These are phyloP conservation scores for Pseudanteris insignis DNA, from an alignment of 2,888 invertebrate species.

Conservation along the genomic window DNA sequence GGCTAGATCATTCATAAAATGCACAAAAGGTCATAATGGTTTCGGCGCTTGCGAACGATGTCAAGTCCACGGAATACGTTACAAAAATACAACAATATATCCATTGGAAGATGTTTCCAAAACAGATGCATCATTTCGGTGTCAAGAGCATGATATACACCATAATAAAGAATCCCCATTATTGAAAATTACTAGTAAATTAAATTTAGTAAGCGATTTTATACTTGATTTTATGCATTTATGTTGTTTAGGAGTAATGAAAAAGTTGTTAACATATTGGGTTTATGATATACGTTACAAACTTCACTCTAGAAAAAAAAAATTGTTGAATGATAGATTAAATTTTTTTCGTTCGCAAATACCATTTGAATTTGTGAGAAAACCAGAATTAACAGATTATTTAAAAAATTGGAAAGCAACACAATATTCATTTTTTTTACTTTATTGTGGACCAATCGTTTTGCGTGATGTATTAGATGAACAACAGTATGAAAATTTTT, in stretches of 20 bases:
- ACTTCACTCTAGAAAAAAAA: not conserved
- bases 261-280: slow-evolving; percentile 21
- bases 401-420: slow-evolving; percentile 47
- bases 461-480: slow-evolving; percentile 9
- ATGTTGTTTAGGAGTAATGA: slow-evolving; percentile 8
- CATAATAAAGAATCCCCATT: not conserved
- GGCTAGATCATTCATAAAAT: not conserved
- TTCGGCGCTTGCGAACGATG: too few species aligned
- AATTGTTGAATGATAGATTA: slow-evolving; percentile 14
- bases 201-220: slow-evolving; percentile 1
- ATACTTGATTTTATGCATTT: slow-evolving; percentile 1
- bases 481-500: slow-evolving; percentile 34
- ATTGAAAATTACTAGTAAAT: not conserved
- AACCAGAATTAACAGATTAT: slow-evolving; percentile 30
- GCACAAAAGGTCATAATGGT: too few species aligned
- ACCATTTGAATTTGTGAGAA: slow-evolving; percentile 48
- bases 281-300: slow-evolving; percentile 1
- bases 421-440: slow-evolving; percentile 44
- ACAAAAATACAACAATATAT: not conserved
- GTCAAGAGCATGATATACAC: not conserved
- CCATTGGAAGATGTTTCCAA: not conserved
- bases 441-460: slow-evolving; percentile 49
- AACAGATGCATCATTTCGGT: not conserved
- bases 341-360: slow-evolving; percentile 18
- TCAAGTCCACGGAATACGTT: too few species aligned